Base-by-base conservation (phyloP, 2,888 invertebrate genomes). In the Belgica antarctica region DNA sequence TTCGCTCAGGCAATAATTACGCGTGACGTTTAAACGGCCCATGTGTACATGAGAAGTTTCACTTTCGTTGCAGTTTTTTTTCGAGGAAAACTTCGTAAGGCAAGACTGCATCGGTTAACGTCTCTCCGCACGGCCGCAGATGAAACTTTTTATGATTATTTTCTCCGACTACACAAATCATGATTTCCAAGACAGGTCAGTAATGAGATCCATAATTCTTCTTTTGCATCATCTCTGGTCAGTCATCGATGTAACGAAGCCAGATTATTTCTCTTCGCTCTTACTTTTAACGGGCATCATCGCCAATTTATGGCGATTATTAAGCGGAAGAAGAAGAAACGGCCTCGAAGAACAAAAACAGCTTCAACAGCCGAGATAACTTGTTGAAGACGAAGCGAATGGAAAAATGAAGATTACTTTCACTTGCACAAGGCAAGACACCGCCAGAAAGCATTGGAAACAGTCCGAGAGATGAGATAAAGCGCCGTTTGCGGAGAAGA, bases 341-440 rank as follows among this genome's bases (percentile, higher is more conserved):
- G n/a, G 17, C 52, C 52, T 22, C 52, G 22, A 52, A 52, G 22
- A 5, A 2, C 5, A 41, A 41, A n/a, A 10, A 17, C 52, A 41
- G n/a, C 52, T 22, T 52, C 17, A n/a, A 52, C 7, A 52, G 22
- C 17, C 17, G 25, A 61, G n/a, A n/a, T n/a, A 62, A 62, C 63
- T 41, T 63, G 36, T 25, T 34, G 19, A 62, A 41, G 63, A 63
- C 36, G 63, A 63, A 63, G 62, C 36, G 19, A 10, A 25, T 61
- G 61, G 25, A 61, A 61, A 28, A 61, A 25, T 22, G 25, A 61
- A 61, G 61, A 63, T 63, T 63, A 41, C 63, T 63, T 63, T 63
- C 63, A 63, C 63, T 63, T 63, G 63, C 41, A 41, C 36, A 63
- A 36, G 22, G 52, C 52, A 22, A n/a, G n/a, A n/a, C n/a, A n/a